Conservation (phyloP, 2,888 invertebrate genomes). For the Stenichneumon culpator region DNA sequence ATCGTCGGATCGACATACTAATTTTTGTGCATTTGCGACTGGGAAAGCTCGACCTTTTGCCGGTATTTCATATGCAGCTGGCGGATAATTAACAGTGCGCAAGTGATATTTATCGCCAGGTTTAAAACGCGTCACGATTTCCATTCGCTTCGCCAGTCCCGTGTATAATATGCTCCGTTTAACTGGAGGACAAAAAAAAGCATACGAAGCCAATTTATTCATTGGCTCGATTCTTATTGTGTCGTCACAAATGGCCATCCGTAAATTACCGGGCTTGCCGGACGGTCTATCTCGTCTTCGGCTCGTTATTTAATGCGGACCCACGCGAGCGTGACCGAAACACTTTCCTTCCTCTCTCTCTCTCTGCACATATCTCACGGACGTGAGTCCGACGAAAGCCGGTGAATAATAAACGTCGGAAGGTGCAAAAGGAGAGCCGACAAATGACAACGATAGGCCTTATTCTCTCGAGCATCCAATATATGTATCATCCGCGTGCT, state of each 20-base stretch:
- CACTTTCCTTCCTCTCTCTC: constrained; percentile 35
- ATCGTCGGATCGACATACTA: not conserved
- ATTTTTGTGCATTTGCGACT: not conserved
- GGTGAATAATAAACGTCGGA: not conserved
- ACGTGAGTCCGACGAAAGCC: not conserved
- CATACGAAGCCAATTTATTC: constrained; percentile 26
- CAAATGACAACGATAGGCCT: not conserved
- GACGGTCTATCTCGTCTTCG: not conserved
- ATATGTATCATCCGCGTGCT: not conserved
- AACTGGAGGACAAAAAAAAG: constrained; percentile 29
- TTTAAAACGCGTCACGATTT: constrained; percentile 8
- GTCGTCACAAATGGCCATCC: constrained; percentile 14
- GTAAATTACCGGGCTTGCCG: not conserved
- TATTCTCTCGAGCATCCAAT: not conserved
- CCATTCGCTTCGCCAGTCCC: not conserved
- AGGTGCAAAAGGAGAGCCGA: not conserved
- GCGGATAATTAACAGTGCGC: not conserved
- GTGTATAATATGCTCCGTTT: not conserved
- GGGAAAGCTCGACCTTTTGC: constrained; percentile 10
- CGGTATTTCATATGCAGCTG: not conserved
- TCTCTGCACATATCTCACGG: not conserved
- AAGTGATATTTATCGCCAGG: constrained; percentile 6
- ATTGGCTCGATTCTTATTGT: constrained; percentile 45
- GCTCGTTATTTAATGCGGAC: constrained; percentile 12
- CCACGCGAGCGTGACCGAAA: constrained; percentile 1